Percentiles rank a stretch among this genome's conserved stretches.
Conservation (phyloP, 2,888 invertebrate species). For the Philopedon plagiatum region DNA sequence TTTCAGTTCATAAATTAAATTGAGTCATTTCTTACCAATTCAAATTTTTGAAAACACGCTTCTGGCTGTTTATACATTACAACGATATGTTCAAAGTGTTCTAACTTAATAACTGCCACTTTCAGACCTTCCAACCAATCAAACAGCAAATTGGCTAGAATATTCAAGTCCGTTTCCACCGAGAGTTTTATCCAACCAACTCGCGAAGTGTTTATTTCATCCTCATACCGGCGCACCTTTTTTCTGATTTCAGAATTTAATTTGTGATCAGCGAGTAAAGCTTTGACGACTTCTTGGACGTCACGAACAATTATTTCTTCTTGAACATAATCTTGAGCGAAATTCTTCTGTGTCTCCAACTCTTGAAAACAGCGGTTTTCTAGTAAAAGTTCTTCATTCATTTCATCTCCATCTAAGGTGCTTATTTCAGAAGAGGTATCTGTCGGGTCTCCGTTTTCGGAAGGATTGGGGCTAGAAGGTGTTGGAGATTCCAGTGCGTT, state of each 20-base stretch:
- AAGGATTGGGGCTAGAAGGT: constrained; percentile 63
- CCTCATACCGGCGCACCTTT: constrained; percentile 71
- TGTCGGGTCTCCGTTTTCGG: constrained; percentile 61
- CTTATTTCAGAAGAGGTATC: constrained; percentile 62
- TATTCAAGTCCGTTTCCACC: constrained; percentile 75
- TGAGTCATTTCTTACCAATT: constrained; percentile 69
- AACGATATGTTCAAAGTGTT: constrained; percentile 79
- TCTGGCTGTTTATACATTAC: constrained; percentile 75
- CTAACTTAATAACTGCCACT: constrained; percentile 76
- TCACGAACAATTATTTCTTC: constrained; percentile 60
- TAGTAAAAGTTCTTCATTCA: constrained; percentile 68
- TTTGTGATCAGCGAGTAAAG: constrained; percentile 74
- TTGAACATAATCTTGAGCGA: constrained; percentile 58
- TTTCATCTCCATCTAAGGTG: constrained; percentile 69
- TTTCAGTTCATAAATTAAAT: no score
- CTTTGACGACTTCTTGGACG: constrained; percentile 67
- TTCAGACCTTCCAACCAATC: constrained; percentile 85
- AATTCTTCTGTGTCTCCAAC: constrained; percentile 68
- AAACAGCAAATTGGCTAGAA: constrained; percentile 78
- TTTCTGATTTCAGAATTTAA: constrained; percentile 73
- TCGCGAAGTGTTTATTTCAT: constrained; percentile 78
- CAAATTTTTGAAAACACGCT: constrained; percentile 74
- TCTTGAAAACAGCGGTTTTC: constrained; percentile 73
- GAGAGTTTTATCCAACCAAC: constrained; percentile 78
- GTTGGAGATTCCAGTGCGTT: constrained; percentile 58